A percentile compares a stretch with the other conserved stretches of the same genome.
phyloP scores from a whole-genome alignment of 2,797 vertebrate species.

The Takifugu rubripes region DNA sequence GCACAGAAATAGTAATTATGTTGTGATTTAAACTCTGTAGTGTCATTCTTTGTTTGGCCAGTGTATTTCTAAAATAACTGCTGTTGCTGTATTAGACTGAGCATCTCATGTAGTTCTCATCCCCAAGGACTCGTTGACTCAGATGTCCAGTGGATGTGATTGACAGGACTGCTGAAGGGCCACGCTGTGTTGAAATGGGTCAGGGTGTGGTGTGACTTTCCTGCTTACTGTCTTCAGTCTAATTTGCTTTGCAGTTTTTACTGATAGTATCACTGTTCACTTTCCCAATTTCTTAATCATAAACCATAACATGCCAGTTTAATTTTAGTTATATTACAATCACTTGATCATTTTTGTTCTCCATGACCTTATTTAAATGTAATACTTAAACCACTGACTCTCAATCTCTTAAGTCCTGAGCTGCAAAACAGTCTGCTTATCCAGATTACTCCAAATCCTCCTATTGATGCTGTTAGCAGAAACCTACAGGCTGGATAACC shows the following conservation, averaged over 20 bases:
- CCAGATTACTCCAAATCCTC: conserved; percentile 68
- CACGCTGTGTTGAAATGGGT: conserved; percentile 54
- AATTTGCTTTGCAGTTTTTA: conserved; percentile 47
- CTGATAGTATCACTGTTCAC: conserved; percentile 14
- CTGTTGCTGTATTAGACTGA: conserved; percentile 10
- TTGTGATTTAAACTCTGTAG: not conserved
- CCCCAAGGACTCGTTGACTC: conserved; percentile 41
- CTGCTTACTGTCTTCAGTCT: conserved; percentile 69
- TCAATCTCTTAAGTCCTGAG: conserved; percentile 50
- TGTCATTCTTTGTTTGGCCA: not conserved
- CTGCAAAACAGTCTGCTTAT: conserved; percentile 58
- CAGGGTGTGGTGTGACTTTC: conserved; percentile 65
- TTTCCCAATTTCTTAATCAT: not conserved
- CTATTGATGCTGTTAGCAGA: conserved; percentile 51
- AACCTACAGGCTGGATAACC: conserved; percentile 35
- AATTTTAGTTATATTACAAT: conserved; percentile 44
- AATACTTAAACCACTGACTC: conserved; percentile 32
- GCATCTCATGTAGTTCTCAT: conserved; percentile 14
- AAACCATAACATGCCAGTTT: not conserved
- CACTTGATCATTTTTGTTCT: conserved; percentile 43
- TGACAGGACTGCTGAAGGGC: conserved; percentile 54
- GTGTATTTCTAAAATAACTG: conserved; percentile 16
- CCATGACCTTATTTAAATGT: conserved; percentile 34
- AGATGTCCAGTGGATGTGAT: conserved; percentile 60
- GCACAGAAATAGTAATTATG: not conserved